Percentiles rank a stretch among this genome's conserved stretches.
Conservation (phyloP, 2,113 vertebrate genomes). For the Felis chaus region DNA sequence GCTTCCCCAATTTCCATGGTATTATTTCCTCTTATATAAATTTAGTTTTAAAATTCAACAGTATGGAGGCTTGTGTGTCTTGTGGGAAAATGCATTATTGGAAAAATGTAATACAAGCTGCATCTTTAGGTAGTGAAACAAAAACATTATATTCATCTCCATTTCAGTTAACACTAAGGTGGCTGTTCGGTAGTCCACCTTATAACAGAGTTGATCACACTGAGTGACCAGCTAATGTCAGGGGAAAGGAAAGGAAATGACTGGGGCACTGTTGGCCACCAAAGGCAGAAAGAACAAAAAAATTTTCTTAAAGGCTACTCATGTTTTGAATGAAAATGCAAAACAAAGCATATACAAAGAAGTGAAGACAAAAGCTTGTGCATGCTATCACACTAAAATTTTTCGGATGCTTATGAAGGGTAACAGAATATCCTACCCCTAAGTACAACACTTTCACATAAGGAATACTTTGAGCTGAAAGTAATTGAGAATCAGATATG, state of each 20-base stretch:
- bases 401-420: not conserved
- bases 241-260: too few species aligned
- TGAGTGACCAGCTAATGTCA: not conserved
- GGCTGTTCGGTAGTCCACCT: not conserved
- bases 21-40: not conserved
- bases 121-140: not conserved
- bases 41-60: constrained; percentile 17
- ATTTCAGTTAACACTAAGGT: not conserved
- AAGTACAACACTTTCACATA: not conserved
- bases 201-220: not conserved
- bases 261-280: too few species aligned
- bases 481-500: not conserved
- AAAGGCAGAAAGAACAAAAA: not conserved
- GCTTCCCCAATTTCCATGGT: not conserved
- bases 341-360: not conserved
- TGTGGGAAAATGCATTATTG: not conserved
- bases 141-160: not conserved
- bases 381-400: too few species aligned
- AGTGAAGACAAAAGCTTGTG: not conserved
- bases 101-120: not conserved
- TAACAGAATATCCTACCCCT: not conserved
- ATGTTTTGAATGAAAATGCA: not conserved
- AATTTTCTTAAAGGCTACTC: not conserved
- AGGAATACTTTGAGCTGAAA: not conserved
- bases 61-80: not conserved